Conservation (phyloP, 2,888 invertebrate genomes). For the Oligia fasciuncula region DNA sequence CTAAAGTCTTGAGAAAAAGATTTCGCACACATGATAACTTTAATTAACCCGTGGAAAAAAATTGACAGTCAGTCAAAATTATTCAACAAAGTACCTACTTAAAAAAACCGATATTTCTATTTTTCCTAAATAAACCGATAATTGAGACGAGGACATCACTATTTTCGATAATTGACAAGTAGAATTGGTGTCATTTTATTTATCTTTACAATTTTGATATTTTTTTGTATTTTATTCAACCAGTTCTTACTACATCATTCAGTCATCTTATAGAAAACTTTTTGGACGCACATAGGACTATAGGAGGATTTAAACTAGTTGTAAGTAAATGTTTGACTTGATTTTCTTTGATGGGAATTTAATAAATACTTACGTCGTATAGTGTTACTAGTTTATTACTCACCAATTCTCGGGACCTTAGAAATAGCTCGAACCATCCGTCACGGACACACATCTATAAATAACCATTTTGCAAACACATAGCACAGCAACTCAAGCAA, state of each 20-base stretch:
- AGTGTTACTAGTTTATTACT: slow-evolving; percentile 71
- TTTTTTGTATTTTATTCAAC: slow-evolving; percentile 40
- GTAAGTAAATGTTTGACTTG: slow-evolving; percentile 40
- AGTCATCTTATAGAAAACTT: slow-evolving; percentile 45
- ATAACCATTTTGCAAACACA: slow-evolving; percentile 87
- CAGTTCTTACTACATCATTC: slow-evolving; percentile 48
- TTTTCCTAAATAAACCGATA: slow-evolving; percentile 25
- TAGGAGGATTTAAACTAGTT: slow-evolving; percentile 14
- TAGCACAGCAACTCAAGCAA: slow-evolving; percentile 73
- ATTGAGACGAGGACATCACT: slow-evolving; percentile 71
- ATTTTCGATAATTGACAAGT: slow-evolving; percentile 71
- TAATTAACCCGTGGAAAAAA: slow-evolving; percentile 66
- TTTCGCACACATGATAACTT: slow-evolving; percentile 72
- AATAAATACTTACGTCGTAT: slow-evolving; percentile 46
- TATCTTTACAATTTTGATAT: slow-evolving; percentile 42
- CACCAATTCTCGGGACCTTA: slow-evolving; percentile 78
- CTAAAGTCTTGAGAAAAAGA: slow-evolving; percentile 77
- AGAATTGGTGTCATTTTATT: slow-evolving; percentile 42
- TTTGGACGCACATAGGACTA: slow-evolving; percentile 21
- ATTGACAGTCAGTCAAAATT: not conserved
- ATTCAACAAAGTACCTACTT: not conserved
- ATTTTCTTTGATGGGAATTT: slow-evolving; percentile 55
- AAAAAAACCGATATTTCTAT: slow-evolving; percentile 39
- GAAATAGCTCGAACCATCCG: slow-evolving; percentile 83
- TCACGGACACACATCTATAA: slow-evolving; percentile 86